A percentile compares a stretch with the other conserved stretches of the same genome.
Evolutionary conservation across 2,113 vertebrate genomes (phyloP).

Genomic region (Alosa alosa): DNA sequence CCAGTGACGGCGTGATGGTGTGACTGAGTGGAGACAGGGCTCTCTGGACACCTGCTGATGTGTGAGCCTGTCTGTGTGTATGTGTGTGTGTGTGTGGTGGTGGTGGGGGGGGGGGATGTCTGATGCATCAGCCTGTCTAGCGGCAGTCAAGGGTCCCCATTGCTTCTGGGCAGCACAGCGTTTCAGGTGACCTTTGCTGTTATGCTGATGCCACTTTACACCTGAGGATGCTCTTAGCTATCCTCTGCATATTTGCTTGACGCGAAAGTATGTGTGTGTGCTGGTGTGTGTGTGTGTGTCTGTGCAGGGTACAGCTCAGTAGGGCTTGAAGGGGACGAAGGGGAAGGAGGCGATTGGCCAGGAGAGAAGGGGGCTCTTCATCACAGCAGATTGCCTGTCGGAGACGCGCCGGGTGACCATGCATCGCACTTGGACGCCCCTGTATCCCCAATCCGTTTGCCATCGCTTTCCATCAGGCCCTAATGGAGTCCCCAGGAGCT

Average conservation of each 20-base stretch:
- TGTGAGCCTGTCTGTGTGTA: background rate
- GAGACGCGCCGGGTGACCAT: conserved; percentile 47
- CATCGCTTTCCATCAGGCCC: conserved; percentile 64
- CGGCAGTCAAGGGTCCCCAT: background rate
- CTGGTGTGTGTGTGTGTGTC: background rate
- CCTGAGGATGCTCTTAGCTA: background rate
- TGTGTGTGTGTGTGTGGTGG: background rate
- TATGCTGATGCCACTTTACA: background rate
- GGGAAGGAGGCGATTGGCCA: conserved; percentile 40
- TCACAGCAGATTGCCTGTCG: conserved; percentile 75
- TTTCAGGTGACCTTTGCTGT: conserved; percentile 3
- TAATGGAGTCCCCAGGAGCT: conserved; percentile 65
- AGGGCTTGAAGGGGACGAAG: conserved; percentile 68
- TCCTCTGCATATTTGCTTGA: background rate
- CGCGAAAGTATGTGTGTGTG: background rate
- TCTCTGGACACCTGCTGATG: background rate
- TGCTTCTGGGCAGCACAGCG: background rate
- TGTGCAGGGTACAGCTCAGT: conserved; percentile 43
- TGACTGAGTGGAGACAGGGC: background rate
- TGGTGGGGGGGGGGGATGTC: background rate
- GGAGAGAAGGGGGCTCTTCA: conserved; percentile 59
- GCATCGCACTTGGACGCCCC: conserved; percentile 52
- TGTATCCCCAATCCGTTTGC: conserved; percentile 65
- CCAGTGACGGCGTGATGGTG: background rate
- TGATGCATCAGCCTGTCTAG: background rate